Conservation (phyloP, 2,797 vertebrate species). For the Pachyuromys duprasi region DNA sequence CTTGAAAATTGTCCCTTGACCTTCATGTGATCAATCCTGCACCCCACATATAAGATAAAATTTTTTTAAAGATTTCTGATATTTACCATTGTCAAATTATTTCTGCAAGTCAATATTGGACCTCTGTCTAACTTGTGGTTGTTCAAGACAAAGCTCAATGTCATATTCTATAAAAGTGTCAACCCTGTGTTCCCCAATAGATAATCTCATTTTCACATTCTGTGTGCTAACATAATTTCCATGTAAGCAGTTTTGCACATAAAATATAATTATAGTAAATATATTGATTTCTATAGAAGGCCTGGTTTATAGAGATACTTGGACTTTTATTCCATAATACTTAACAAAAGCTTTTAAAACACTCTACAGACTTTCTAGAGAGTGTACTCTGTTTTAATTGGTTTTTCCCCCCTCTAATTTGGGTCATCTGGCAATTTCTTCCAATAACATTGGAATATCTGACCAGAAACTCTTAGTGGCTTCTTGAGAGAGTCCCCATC, state of each 20-base stretch:
- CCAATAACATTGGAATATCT: not conserved
- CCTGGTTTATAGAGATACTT: not conserved
- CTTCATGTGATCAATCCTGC: not conserved
- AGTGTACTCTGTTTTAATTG: not conserved
- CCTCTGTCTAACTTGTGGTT: not conserved
- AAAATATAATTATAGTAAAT: not conserved
- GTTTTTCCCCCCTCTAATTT: not conserved
- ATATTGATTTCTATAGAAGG: not conserved
- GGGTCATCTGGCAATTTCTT: not conserved
- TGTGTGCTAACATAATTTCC: not conserved
- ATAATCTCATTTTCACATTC: not conserved
- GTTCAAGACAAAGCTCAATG: not conserved
- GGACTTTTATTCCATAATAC: not conserved
- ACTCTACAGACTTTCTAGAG: not conserved
- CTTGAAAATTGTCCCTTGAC: not conserved
- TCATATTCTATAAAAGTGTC: not conserved
- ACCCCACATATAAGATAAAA: not conserved
- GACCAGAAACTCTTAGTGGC: not conserved
- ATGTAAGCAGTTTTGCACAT: not conserved
- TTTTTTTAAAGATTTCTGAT: not conserved
- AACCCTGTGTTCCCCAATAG: not conserved
- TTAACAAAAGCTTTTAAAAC: not conserved
- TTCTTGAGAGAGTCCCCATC: not conserved
- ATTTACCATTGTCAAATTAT: not conserved
- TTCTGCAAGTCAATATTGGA: not conserved